Evolutionary conservation across 1,140 invertebrate species (phyloP).

Genomic region (Ips nitidus): DNA sequence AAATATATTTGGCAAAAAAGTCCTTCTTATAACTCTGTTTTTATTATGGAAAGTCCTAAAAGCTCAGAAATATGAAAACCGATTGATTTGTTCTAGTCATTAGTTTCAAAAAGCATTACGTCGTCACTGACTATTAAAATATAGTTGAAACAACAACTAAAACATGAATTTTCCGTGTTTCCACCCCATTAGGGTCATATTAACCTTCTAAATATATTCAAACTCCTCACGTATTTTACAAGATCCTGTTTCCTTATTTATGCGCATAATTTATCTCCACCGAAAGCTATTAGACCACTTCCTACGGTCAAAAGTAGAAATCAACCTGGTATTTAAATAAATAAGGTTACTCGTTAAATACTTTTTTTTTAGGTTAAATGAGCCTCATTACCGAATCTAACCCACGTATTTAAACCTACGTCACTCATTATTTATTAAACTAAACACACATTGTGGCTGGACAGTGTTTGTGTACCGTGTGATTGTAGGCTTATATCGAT

Average conservation of each 20-base stretch:
- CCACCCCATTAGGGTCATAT: constrained; percentile 34
- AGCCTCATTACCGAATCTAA: too few species aligned
- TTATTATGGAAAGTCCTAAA: not conserved
- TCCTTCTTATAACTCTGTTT: not conserved
- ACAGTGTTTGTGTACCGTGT: too few species aligned
- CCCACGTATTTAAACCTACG: too few species aligned
- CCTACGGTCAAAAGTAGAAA: not conserved
- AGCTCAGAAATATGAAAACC: constrained; percentile 15
- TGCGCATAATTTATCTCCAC: constrained; percentile 27
- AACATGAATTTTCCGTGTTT: constrained; percentile 33
- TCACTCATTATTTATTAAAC: too few species aligned
- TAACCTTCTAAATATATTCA: constrained; percentile 29
- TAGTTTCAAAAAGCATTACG: constrained; percentile 18
- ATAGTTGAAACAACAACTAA: constrained; percentile 16
- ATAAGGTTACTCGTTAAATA: too few species aligned
- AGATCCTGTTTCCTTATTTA: constrained; percentile 22
- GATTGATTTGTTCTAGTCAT: constrained; percentile 25
- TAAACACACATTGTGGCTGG: too few species aligned
- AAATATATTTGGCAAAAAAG: not conserved
- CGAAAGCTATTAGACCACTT: constrained; percentile 19
- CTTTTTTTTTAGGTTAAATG: too few species aligned
- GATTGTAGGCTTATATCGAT: too few species aligned
- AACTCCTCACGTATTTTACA: constrained; percentile 26
- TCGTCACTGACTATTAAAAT: constrained; percentile 14
- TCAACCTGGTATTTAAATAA: too few species aligned